phyloP scores from a whole-genome alignment of 2,888 invertebrate species.

The Taphrorychus bicolor region DNA sequence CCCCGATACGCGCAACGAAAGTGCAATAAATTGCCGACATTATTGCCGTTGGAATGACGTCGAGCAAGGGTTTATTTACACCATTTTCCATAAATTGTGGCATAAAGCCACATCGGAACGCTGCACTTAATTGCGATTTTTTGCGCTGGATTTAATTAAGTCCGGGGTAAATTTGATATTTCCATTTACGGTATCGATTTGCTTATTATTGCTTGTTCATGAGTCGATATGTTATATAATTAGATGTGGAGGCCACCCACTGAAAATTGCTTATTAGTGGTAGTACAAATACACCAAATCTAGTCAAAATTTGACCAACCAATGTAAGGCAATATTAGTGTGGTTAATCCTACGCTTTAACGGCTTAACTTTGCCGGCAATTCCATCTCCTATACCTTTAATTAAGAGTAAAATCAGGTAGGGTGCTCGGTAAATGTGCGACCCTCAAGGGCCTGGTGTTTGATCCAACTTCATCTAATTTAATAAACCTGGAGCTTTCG shows the following conservation, averaged over 20 bases:
- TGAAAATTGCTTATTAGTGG: too few relatives aligned
- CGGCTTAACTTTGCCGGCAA: background rate
- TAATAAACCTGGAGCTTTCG: too few relatives aligned
- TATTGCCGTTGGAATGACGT: conserved; percentile 47
- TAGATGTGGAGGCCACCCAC: too few relatives aligned
- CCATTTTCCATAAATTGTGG: conserved; percentile 44
- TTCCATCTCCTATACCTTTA: background rate
- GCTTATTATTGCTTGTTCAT: too few relatives aligned
- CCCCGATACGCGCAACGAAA: conserved; percentile 36
- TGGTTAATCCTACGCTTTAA: background rate
- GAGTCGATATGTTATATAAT: too few relatives aligned
- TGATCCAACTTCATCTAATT: background rate
- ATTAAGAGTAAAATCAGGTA: background rate
- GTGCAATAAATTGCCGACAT: conserved; percentile 49
- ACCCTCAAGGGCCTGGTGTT: background rate
- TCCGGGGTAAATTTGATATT: conserved; percentile 19
- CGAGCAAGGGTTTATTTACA: conserved; percentile 51
- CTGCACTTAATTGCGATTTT: conserved; percentile 29
- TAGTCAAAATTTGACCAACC: too few relatives aligned
- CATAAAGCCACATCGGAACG: conserved; percentile 31
- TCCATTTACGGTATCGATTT: conserved; percentile 26
- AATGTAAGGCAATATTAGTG: too few relatives aligned
- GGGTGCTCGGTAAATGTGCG: background rate
- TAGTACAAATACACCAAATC: too few relatives aligned
- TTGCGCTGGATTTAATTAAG: conserved; percentile 29